Conservation (phyloP, 2,888 invertebrate genomes). For the Fissipunctia ypsillon region DNA sequence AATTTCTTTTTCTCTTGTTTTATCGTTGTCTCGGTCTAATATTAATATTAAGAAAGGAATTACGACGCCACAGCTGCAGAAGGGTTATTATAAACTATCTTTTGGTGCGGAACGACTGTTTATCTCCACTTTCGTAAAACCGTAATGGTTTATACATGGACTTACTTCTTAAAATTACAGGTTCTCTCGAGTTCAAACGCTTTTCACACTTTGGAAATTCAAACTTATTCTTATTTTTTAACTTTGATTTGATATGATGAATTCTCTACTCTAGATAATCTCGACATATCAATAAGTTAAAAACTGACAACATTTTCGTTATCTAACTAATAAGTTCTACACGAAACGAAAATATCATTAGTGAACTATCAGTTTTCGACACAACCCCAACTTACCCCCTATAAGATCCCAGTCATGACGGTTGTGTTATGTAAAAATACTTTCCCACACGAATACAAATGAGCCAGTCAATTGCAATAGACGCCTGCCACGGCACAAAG, state of each 20-base stretch:
- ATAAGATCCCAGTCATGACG: conserved; percentile 17
- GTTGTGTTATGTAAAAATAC: conserved; percentile 46
- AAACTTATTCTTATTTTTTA: neutral
- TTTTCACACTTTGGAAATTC: neutral
- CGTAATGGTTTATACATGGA: conserved; percentile 47
- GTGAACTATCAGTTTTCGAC: conserved; percentile 1
- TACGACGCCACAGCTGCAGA: conserved; percentile 61
- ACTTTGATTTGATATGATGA: neutral
- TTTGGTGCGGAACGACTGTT: conserved; percentile 48
- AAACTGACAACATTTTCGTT: neutral
- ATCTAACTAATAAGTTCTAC: neutral
- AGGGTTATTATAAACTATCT: conserved; percentile 64
- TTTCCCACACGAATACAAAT: conserved; percentile 55
- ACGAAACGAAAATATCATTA: conserved; percentile 31
- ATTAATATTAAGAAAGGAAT: conserved; percentile 61
- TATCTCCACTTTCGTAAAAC: conserved; percentile 47
- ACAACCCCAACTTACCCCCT: conserved; percentile 17
- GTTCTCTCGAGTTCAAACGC: neutral
- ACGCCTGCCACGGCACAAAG: conserved; percentile 53
- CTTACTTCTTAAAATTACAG: conserved; percentile 23
- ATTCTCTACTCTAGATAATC: neutral
- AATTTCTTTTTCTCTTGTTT: conserved; percentile 59
- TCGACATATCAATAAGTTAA: neutral
- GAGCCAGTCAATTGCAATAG: conserved; percentile 54
- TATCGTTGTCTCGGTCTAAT: conserved; percentile 61